Evolutionary conservation across 2,888 invertebrate species (phyloP).

Genomic region (Nasonia oneida): DNA sequence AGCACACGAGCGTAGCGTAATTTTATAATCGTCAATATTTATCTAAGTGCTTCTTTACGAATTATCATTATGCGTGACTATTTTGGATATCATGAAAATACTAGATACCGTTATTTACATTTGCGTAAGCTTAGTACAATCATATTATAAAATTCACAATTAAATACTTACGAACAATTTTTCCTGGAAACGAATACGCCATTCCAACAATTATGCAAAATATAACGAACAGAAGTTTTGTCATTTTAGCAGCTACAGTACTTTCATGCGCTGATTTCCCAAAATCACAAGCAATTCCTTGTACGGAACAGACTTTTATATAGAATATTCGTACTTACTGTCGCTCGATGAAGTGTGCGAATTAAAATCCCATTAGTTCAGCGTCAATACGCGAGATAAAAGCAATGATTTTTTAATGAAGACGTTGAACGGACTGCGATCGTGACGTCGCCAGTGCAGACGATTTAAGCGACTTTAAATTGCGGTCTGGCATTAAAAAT

Average conservation of each 20-base stretch:
- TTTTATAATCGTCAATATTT: too few species aligned
- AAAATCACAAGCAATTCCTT: neutral
- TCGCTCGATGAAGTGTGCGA: neutral
- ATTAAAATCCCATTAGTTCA: conserved; percentile 5
- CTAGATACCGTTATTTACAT: too few species aligned
- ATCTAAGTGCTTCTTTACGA: too few species aligned
- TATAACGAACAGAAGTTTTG: neutral
- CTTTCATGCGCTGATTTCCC: neutral
- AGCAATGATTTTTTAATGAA: too few species aligned
- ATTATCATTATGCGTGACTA: too few species aligned
- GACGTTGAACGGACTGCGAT: too few species aligned
- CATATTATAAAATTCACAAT: neutral
- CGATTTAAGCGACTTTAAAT: too few species aligned
- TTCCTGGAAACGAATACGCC: conserved; percentile 10
- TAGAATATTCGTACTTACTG: neutral
- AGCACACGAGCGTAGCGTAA: too few species aligned
- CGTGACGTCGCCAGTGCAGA: too few species aligned
- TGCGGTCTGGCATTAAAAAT: too few species aligned
- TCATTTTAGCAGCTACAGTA: neutral
- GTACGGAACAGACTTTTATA: conserved; percentile 3
- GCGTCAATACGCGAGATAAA: too few species aligned
- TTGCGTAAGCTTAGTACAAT: neutral
- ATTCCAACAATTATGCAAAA: neutral
- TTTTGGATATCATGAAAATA: too few species aligned
- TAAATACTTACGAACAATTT: neutral